A percentile compares a stretch with the other conserved stretches of the same genome.
Conservation (phyloP, 2,888 invertebrate species). For the Cataglyphis albicans region DNA sequence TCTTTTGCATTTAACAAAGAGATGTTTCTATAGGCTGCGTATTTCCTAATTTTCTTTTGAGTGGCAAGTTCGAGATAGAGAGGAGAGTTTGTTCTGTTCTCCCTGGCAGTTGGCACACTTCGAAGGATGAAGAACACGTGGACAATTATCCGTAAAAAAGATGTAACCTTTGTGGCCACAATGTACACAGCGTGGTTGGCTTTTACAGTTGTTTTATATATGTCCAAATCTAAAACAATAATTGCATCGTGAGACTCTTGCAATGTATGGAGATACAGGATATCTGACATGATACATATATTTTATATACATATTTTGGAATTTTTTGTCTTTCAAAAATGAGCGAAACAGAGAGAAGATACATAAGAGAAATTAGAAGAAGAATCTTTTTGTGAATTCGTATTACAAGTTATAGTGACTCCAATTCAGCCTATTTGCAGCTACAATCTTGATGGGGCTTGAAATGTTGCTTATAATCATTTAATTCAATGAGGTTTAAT, state of each 20-base stretch:
- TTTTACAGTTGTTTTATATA: not conserved
- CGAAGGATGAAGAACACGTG: rapidly evolving
- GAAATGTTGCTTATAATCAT: no score
- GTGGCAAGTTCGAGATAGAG: not conserved
- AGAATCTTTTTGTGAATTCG: no score
- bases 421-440: no score
- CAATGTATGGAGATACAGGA: not conserved
- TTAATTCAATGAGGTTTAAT: rapidly evolving
- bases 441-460: no score
- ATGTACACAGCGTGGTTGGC: not conserved
- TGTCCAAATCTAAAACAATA: not conserved
- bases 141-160: not conserved
- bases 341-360: no score
- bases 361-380: no score
- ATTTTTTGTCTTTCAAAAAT: not conserved
- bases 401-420: no score
- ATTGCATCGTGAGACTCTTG: not conserved
- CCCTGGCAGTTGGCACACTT: not conserved
- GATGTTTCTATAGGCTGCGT: no score
- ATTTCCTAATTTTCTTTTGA: not conserved
- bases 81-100: not conserved
- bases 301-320: not conserved
- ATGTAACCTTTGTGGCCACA: not conserved
- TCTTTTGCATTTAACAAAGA: no score
- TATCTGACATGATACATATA: not conserved